phyloP scores from a whole-genome alignment of 2,113 vertebrate species.

The Entomyzon cyanotis region DNA sequence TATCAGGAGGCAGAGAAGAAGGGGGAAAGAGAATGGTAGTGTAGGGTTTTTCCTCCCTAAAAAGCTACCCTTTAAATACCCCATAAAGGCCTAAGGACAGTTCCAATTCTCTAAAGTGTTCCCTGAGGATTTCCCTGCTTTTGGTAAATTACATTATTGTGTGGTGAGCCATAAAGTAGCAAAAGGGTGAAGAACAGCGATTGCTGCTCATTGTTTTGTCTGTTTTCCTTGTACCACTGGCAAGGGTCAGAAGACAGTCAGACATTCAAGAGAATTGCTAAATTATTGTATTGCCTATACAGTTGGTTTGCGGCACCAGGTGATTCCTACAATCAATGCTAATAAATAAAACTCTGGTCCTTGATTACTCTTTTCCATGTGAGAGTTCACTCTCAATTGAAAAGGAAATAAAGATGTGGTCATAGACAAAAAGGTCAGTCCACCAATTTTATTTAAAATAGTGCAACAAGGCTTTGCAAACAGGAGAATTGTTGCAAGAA shows the following conservation, averaged over 20 bases:
- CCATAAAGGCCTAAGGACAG: background rate
- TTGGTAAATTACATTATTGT: slow-evolving; percentile 43
- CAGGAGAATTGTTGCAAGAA: background rate
- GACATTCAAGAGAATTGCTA: slow-evolving; percentile 5
- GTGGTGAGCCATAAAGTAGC: slow-evolving; percentile 19
- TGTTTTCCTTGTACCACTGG: background rate
- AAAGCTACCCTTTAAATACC: background rate
- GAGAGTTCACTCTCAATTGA: slow-evolving; percentile 51
- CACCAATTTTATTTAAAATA: slow-evolving; percentile 43
- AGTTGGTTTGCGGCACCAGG: slow-evolving; percentile 26
- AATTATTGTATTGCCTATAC: background rate
- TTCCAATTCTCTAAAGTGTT: background rate
- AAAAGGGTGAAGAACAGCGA: slow-evolving; percentile 20
- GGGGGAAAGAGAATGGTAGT: background rate
- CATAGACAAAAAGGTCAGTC: slow-evolving; percentile 36
- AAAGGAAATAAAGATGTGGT: slow-evolving; percentile 23
- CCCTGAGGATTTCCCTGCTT: background rate
- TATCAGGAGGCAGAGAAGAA: background rate
- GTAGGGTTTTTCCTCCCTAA: background rate
- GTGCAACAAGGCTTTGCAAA: background rate
- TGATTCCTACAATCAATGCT: slow-evolving; percentile 37
- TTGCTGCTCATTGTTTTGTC: slow-evolving; percentile 29
- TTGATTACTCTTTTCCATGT: slow-evolving; percentile 42
- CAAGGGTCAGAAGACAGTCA: background rate
- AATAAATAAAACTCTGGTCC: slow-evolving; percentile 42